Evolutionary conservation across 2,888 invertebrate genomes (phyloP).

Genomic region (Scaptomyza cyrtandrae): DNA sequence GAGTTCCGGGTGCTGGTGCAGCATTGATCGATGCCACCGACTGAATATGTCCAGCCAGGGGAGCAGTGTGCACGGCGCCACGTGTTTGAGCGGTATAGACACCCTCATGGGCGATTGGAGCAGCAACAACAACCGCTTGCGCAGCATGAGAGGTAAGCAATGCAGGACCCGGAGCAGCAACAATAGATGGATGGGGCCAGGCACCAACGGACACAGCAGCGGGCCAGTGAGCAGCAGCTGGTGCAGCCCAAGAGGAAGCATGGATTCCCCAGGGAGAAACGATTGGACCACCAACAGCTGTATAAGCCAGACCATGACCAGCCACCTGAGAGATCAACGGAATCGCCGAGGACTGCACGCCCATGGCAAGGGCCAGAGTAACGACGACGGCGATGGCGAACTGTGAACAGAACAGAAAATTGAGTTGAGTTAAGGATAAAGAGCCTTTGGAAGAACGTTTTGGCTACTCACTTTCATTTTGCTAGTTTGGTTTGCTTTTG

Average conservation of each 20-base stretch:
- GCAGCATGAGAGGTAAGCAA: conserved; percentile 43
- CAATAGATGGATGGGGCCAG: conserved; percentile 54
- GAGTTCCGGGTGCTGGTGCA: conserved; percentile 81
- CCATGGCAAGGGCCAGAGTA: conserved; percentile 82
- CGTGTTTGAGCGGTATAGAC: conserved; percentile 81
- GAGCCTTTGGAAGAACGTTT: not conserved
- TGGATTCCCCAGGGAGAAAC: conserved; percentile 59
- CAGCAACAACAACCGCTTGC: conserved; percentile 61
- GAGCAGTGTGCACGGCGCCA: conserved; percentile 81
- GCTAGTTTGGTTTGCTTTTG: conserved; percentile 39
- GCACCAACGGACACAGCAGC: conserved; percentile 60
- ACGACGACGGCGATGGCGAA: conserved; percentile 77
- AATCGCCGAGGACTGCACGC: conserved; percentile 80
- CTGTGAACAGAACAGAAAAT: conserved; percentile 48
- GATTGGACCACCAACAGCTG: conserved; percentile 72
- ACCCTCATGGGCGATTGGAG: conserved; percentile 75
- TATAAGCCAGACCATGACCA: conserved; percentile 77
- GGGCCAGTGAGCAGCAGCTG: conserved; percentile 45
- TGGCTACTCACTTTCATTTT: conserved; percentile 79
- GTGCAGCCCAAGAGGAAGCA: conserved; percentile 24
- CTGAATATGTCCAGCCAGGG: conserved; percentile 78
- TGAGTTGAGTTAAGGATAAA: not conserved
- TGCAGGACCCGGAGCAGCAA: conserved; percentile 50
- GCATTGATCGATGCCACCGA: conserved; percentile 80
- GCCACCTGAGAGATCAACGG: conserved; percentile 72